Evolutionary conservation across 2,888 invertebrate genomes (phyloP), one percentile per base, ranked within the genome.

Genomic region (Megaustenia siamemsis): DNA sequence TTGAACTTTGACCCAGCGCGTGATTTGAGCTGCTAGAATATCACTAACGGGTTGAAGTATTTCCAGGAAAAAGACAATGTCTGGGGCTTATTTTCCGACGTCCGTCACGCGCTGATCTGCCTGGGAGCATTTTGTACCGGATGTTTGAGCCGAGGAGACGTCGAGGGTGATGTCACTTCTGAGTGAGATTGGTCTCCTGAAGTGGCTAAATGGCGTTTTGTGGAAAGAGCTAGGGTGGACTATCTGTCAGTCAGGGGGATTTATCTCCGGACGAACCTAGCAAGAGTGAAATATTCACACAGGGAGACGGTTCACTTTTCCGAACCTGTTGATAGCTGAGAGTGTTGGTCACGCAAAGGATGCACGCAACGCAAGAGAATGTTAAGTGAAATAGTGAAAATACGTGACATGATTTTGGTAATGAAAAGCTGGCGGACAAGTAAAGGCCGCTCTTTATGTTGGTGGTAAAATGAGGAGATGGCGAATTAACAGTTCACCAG

Each of bases 151-250:
- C 71, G 40, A n/a, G 43, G n/a, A 43, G 24, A 28, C 43, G 69
- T 69, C 40, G 21, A 21, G 28, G 28, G 43, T 71, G 10, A 2
- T 71, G n/a, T 4, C 28, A 18, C 5, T 2, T 38, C 4, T 69
- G 24, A 28, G n/a, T 6, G 18, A n/a, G 71, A 32, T 3, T 8
- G n/a, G 24, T 71, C 12, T 28, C n/a, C 8, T 28, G n/a, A 24
- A 12, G 45, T 71, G 40, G 45, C 71, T 71, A 43, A 71, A 71
- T 71, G 71, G 24, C 71, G 28, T 71, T 71, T n/a, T 43, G 71
- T 71, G 71, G n/a, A 10, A n/a, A 45, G 0, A 10, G 24, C 12
- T 24, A 43, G 12, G 71, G 15, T 43, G 71, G n/a, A 35, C 40
- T n/a, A 10, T 2, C 69, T 40, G 69, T 24, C 69, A 40, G 4